Percentiles rank a stretch among this genome's conserved stretches.
phyloP scores from a whole-genome alignment of 1,140 invertebrate genomes.

The Neodiprion virginianus region DNA sequence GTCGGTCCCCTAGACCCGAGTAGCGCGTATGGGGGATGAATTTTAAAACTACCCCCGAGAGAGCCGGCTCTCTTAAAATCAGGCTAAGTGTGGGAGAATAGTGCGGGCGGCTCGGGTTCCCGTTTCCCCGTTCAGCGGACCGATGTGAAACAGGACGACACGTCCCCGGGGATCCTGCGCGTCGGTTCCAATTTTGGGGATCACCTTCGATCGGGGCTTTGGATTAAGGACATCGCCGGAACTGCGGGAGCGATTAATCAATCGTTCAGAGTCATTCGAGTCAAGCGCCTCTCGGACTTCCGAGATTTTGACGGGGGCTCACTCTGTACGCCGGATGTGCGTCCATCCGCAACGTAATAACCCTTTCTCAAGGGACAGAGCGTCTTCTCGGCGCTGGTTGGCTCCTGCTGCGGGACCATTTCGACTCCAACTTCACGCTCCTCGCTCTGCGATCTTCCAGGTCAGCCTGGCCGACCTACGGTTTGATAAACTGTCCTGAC shows the following conservation, averaged over 20 bases:
- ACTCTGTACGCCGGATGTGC: no score
- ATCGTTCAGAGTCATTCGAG: no score
- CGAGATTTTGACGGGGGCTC: no score
- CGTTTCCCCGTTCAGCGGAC: background rate
- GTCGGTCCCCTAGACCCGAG: constrained; percentile 14
- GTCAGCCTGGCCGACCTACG: constrained; percentile 32
- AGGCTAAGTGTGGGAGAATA: constrained; percentile 35
- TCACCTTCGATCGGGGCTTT: background rate
- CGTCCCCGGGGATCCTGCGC: constrained; percentile 39
- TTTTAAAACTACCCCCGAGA: constrained; percentile 55
- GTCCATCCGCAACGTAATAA: no score
- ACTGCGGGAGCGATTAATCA: no score
- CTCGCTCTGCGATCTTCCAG: constrained; percentile 25
- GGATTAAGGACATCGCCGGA: background rate
- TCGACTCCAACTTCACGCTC: background rate
- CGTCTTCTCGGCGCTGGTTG: background rate
- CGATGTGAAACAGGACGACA: constrained; percentile 29
- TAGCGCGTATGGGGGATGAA: constrained; percentile 49
- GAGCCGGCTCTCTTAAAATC: constrained; percentile 48
- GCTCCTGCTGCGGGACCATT: background rate
- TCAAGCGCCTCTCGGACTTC: no score
- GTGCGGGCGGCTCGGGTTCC: background rate
- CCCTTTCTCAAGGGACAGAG: no score
- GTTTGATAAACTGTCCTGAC: constrained; percentile 44
- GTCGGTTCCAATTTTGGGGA: constrained; percentile 30